Conservation (phyloP, 1,140 invertebrate species). For the Ceratina japonica region DNA sequence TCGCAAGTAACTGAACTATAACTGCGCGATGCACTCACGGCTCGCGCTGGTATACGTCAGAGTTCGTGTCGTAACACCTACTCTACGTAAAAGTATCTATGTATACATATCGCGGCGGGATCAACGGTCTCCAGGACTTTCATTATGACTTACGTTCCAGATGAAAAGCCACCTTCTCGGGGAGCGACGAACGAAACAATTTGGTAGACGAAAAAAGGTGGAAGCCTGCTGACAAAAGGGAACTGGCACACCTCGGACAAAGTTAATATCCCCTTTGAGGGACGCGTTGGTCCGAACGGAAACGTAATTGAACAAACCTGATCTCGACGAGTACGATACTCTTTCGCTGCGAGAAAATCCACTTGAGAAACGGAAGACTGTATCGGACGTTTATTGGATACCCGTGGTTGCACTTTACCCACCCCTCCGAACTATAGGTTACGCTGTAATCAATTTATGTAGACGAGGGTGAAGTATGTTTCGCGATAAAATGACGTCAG, state of each 20-base stretch:
- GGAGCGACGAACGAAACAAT: conserved; percentile 33
- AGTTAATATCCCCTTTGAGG: conserved; percentile 45
- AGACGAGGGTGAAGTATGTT: background rate
- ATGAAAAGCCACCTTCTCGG: conserved; percentile 31
- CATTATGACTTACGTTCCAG: conserved; percentile 55
- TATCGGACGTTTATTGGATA: conserved; percentile 5
- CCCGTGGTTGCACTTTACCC: background rate
- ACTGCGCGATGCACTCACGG: conserved; percentile 43
- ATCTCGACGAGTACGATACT: background rate
- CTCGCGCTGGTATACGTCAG: background rate
- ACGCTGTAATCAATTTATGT: background rate
- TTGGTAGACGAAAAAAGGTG: conserved; percentile 8
- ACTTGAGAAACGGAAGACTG: background rate
- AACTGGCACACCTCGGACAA: conserved; percentile 26
- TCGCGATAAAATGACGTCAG: background rate
- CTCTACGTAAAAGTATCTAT: conserved; percentile 32
- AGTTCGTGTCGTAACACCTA: background rate
- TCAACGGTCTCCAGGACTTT: conserved; percentile 49
- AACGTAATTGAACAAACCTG: conserved; percentile 33
- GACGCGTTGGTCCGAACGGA: conserved; percentile 3
- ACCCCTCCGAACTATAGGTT: too few species aligned
- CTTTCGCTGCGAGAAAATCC: conserved; percentile 13
- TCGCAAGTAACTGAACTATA: conserved; percentile 21
- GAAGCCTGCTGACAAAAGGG: conserved; percentile 18
- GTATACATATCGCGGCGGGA: conserved; percentile 17